A percentile compares a stretch with the other conserved stretches of the same genome.
Evolutionary conservation across 2,888 invertebrate genomes (phyloP).

Genomic region (Arrhopalites spinosus): DNA sequence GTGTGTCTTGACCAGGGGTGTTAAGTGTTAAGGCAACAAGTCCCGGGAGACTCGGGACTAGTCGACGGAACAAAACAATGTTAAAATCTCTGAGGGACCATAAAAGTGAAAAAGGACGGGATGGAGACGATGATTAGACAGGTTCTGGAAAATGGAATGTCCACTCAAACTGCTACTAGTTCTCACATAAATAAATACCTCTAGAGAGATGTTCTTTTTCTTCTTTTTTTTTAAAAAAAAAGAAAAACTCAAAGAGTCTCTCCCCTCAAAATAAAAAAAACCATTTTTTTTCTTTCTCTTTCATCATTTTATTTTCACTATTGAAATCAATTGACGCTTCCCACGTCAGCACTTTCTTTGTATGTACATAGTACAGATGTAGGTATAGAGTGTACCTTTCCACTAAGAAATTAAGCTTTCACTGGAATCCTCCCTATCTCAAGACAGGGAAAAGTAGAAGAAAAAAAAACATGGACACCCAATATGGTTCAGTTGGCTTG

Average conservation of each 20-base stretch:
- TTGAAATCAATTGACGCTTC: not conserved
- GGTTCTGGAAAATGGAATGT: constrained; percentile 57
- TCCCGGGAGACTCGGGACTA: constrained; percentile 47
- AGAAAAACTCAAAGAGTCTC: not conserved
- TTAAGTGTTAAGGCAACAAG: constrained; percentile 57
- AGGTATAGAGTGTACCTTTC: not conserved
- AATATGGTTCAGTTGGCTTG: not conserved
- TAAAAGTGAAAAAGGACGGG: constrained; percentile 56
- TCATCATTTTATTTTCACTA: too few relatives aligned
- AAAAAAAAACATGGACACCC: not conserved
- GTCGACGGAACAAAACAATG: constrained; percentile 41
- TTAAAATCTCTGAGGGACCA: constrained; percentile 54
- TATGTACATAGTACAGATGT: not conserved
- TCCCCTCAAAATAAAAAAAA: too few relatives aligned
- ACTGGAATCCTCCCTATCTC: not conserved
- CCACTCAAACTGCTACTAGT: constrained; percentile 50
- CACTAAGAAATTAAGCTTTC: not conserved
- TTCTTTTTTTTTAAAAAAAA: not conserved
- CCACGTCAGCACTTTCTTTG: constrained; percentile 1
- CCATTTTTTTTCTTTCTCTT: too few relatives aligned
- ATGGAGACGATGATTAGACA: constrained; percentile 57
- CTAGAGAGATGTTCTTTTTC: constrained; percentile 31
- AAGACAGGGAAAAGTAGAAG: not conserved
- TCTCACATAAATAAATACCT: constrained; percentile 35
- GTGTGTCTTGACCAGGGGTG: constrained; percentile 29